A percentile compares a stretch with the other conserved stretches of the same genome.
Conservation (phyloP, 2,888 invertebrate species). For the Ennomos erosarius region DNA sequence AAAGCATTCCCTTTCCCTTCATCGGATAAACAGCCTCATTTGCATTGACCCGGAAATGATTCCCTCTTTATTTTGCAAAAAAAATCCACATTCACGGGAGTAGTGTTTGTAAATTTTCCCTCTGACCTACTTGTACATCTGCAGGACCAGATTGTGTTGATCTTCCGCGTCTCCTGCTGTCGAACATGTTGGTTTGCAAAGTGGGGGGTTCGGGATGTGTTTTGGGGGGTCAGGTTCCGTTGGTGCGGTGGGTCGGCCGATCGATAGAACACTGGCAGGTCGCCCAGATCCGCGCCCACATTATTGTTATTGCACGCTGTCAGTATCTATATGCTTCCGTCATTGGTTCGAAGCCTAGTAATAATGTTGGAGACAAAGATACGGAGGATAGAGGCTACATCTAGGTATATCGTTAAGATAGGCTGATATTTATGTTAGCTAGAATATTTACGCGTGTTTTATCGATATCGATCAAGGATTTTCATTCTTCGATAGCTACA, state of each 20-base stretch:
- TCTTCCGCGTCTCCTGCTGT: constrained; percentile 57
- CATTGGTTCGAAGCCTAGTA: constrained; percentile 77
- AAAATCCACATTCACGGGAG: constrained; percentile 60
- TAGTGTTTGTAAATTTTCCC: constrained; percentile 84
- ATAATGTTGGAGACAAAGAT: constrained; percentile 68
- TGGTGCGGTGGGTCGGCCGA: constrained; percentile 70
- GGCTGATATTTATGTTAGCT: constrained; percentile 47
- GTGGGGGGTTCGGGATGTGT: constrained; percentile 62
- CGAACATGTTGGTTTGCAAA: constrained; percentile 50
- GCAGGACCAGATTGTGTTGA: constrained; percentile 63
- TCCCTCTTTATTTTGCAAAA: constrained; percentile 74
- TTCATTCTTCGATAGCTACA: background rate
- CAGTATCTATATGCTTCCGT: constrained; percentile 77
- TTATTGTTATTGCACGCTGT: constrained; percentile 83
- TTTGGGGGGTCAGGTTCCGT: constrained; percentile 65
- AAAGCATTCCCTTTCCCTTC: constrained; percentile 52
- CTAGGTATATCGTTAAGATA: constrained; percentile 28
- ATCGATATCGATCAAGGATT: constrained; percentile 3
- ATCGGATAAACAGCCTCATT: constrained; percentile 71
- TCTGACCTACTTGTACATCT: constrained; percentile 83
- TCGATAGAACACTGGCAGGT: constrained; percentile 83
- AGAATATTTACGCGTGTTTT: constrained; percentile 43
- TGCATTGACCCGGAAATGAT: constrained; percentile 78
- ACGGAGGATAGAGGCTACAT: constrained; percentile 50
- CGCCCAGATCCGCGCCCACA: constrained; percentile 81